Conservation (phyloP, 2,113 vertebrate species). For the Peromyscus maniculatus region DNA sequence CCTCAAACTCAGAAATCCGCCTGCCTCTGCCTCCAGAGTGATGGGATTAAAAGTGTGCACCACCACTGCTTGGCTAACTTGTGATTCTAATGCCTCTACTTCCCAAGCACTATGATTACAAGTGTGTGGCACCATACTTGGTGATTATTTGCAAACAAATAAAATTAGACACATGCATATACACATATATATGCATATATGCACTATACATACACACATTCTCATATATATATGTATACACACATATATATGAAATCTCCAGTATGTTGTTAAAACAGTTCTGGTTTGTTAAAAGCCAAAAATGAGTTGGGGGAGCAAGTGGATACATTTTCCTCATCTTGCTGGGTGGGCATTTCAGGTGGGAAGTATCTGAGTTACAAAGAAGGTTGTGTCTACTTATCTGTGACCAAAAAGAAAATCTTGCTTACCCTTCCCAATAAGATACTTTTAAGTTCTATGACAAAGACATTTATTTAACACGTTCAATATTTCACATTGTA, state of each 20-base stretch:
- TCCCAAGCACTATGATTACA: background rate
- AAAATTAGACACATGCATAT: background rate
- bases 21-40: background rate
- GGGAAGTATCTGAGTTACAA: conserved; percentile 17
- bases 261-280: conserved; percentile 32
- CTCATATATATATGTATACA: background rate
- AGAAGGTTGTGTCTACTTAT: conserved; percentile 37
- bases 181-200: background rate
- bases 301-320: conserved; percentile 33
- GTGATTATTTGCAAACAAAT: conserved; percentile 55
- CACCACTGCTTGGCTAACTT: background rate
- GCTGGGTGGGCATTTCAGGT: background rate
- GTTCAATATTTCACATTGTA: conserved; percentile 89
- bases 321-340: conserved; percentile 46
- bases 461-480: conserved; percentile 91
- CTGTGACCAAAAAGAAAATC: conserved; percentile 30
- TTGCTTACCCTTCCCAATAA: conserved; percentile 79
- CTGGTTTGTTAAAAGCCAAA: conserved; percentile 60
- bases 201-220: background rate
- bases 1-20: background rate
- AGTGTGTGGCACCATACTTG: background rate
- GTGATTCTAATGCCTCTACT: background rate
- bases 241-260: background rate
- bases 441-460: conserved; percentile 80
- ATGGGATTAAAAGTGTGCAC: background rate